Conservation (phyloP, 2,113 vertebrate species). For the Pachypanchax playfairii region DNA sequence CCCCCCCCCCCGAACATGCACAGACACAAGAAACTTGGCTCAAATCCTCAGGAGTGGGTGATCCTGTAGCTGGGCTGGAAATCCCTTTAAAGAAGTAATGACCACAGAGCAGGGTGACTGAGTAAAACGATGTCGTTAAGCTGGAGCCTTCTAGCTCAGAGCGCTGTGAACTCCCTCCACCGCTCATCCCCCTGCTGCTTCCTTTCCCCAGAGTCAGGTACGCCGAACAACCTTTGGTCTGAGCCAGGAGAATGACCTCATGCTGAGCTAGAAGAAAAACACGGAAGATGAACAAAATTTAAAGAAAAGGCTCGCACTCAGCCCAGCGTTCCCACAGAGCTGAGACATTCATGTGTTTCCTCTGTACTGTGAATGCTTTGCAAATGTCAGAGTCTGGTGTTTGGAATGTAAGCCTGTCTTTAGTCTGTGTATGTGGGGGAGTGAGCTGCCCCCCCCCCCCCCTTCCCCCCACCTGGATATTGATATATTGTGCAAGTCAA, state of each 20-base stretch:
- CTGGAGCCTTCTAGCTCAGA: conserved; percentile 42
- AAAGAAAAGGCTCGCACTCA: conserved; percentile 44
- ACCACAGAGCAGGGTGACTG: conserved; percentile 42
- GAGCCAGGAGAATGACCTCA: conserved; percentile 54
- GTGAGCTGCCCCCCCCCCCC: conserved; percentile 8
- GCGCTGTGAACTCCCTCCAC: conserved; percentile 51
- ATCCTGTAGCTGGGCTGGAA: conserved; percentile 40
- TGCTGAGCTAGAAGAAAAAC: conserved; percentile 49
- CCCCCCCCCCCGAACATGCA: too few species aligned
- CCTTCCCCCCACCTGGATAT: conserved; percentile 44
- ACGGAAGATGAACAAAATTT: conserved; percentile 57
- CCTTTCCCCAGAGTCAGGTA: conserved; percentile 60
- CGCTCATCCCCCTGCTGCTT: conserved; percentile 39
- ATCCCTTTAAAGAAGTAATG: conserved; percentile 51
- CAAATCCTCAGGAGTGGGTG: conserved; percentile 34
- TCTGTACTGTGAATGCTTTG: conserved; percentile 49
- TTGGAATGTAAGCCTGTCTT: conserved; percentile 60
- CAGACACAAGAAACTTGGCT: not conserved
- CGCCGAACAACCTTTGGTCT: conserved; percentile 53
- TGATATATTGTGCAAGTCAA: conserved; percentile 45
- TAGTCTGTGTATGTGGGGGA: conserved; percentile 43
- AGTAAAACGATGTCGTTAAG: conserved; percentile 60
- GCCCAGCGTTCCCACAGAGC: conserved; percentile 42
- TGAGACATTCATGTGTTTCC: conserved; percentile 48
- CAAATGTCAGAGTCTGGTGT: conserved; percentile 67